Evolutionary conservation across 2,113 vertebrate species (phyloP).

Genomic region (Strigops habroptila): DNA sequence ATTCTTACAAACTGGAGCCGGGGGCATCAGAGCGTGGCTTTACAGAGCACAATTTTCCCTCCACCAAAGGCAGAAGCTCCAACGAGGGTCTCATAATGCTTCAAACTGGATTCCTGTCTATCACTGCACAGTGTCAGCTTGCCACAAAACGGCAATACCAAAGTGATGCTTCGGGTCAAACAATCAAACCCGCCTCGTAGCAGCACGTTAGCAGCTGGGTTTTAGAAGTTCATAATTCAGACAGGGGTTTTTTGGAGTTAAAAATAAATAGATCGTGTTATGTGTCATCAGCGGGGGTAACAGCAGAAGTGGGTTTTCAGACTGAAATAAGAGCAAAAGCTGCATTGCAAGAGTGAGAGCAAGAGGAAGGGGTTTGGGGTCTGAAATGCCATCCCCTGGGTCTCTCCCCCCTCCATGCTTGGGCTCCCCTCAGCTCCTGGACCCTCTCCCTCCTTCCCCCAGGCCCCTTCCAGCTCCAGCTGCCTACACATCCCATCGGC

Average conservation of each 20-base stretch:
- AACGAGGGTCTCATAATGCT: neutral
- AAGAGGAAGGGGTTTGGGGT: neutral
- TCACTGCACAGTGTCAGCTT: neutral
- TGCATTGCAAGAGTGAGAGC: neutral
- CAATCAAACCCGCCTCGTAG: neutral
- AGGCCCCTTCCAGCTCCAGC: conserved; percentile 22
- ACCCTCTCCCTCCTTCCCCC: neutral
- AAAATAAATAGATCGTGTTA: neutral
- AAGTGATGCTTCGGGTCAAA: neutral
- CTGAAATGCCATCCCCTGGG: neutral
- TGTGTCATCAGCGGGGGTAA: neutral
- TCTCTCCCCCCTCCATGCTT: neutral
- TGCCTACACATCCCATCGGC: conserved; percentile 44
- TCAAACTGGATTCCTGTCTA: neutral
- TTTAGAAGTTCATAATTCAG: neutral
- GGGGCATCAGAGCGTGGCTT: neutral
- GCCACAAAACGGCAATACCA: neutral
- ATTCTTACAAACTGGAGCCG: conserved; percentile 28
- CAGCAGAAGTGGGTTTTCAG: neutral
- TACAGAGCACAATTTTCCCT: neutral
- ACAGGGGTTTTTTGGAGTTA: neutral
- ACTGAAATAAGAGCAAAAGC: neutral
- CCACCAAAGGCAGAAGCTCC: neutral
- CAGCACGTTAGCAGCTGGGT: conserved; percentile 21
- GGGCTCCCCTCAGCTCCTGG: neutral